Conservation (phyloP, 2,113 vertebrate genomes). For the Oryzias woworae region DNA sequence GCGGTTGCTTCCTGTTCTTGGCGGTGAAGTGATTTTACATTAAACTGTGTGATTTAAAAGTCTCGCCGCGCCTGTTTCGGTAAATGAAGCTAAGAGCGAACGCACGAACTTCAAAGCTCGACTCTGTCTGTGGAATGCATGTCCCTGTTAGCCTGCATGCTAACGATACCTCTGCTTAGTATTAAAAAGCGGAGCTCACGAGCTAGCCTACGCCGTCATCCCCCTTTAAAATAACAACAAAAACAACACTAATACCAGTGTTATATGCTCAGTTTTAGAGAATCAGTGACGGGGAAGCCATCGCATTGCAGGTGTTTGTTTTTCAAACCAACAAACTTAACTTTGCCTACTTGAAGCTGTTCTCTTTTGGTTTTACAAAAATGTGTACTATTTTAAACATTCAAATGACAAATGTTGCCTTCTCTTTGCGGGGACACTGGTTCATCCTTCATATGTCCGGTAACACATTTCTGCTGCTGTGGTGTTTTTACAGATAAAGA, state of each 20-base stretch:
- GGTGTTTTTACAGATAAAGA: no score
- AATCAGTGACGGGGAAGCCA: conserved; percentile 3
- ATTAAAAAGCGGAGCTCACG: conserved; percentile 33
- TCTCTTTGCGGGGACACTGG: no score
- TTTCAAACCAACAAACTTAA: no score
- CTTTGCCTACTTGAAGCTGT: no score
- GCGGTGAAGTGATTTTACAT: neutral
- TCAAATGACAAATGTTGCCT: no score
- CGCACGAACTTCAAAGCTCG: conserved; percentile 60
- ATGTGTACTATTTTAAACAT: no score
- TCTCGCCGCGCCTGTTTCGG: neutral
- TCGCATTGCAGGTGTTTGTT: no score
- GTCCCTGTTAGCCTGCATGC: conserved; percentile 65
- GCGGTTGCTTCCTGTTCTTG: neutral
- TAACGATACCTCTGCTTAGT: conserved; percentile 59
- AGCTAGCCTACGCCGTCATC: conserved; percentile 31
- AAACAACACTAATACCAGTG: neutral
- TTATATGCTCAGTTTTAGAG: conserved; percentile 6
- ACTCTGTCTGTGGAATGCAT: conserved; percentile 48
- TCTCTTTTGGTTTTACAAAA: no score
- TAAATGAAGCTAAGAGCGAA: conserved; percentile 1
- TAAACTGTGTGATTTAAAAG: neutral
- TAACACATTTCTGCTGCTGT: no score
- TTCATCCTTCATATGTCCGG: no score
- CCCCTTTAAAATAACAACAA: neutral